Evolutionary conservation across 2,888 invertebrate genomes (phyloP).

Genomic region (Cephus pygmeus): DNA sequence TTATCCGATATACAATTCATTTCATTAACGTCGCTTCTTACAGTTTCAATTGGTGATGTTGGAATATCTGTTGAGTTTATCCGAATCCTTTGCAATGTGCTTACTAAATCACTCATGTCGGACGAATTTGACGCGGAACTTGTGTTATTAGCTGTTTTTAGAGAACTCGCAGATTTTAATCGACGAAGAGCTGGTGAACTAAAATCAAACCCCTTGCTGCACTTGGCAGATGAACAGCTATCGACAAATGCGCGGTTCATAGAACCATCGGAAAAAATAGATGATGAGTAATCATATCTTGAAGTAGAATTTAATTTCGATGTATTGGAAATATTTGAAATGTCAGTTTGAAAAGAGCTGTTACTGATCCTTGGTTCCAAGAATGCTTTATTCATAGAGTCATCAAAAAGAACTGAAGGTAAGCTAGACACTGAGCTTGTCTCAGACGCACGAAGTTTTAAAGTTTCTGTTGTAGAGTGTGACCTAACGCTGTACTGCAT

Average conservation of each 20-base stretch:
- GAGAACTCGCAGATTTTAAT: conserved; percentile 11
- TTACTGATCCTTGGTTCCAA: conserved; percentile 26
- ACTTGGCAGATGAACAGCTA: conserved; percentile 25
- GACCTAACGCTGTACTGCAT: conserved; percentile 25
- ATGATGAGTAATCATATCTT: conserved; percentile 27
- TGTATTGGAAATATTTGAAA: conserved; percentile 50
- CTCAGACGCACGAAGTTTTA: conserved; percentile 3
- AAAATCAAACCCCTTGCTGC: background rate
- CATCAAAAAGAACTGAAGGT: conserved; percentile 32
- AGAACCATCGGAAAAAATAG: conserved; percentile 37
- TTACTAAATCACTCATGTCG: conserved; percentile 38
- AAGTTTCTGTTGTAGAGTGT: conserved; percentile 28
- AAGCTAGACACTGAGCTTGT: background rate
- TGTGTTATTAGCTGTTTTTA: background rate
- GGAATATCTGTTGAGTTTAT: conserved; percentile 21
- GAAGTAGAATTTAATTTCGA: conserved; percentile 36
- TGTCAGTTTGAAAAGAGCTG: conserved; percentile 38
- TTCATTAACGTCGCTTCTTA: background rate
- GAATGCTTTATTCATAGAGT: conserved; percentile 47
- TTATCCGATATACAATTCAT: background rate
- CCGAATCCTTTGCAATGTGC: conserved; percentile 40
- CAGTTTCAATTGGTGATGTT: conserved; percentile 10
- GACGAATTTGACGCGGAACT: conserved; percentile 14
- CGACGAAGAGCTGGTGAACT: background rate
- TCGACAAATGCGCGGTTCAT: conserved; percentile 49